Evolutionary conservation across 2,113 vertebrate species (phyloP).

Genomic region (Spilogale gracilis): DNA sequence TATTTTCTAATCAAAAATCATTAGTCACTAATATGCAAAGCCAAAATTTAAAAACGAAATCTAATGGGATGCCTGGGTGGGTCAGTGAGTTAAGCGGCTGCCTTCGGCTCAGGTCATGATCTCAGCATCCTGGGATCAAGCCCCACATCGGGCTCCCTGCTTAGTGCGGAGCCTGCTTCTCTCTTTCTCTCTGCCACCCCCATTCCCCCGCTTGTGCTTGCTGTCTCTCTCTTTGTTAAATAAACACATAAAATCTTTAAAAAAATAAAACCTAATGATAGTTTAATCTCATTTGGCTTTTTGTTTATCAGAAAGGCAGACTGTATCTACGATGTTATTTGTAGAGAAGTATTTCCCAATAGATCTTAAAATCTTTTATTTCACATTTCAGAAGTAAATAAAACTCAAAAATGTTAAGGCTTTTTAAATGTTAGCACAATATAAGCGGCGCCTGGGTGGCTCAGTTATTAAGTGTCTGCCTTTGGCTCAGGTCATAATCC

Average conservation of each 20-base stretch:
- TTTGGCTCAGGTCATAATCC: too few species aligned
- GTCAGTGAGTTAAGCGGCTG: too few species aligned
- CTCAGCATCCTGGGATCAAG: too few species aligned
- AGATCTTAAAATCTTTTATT: slow-evolving; percentile 31
- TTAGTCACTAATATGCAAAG: background rate
- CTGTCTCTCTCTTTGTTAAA: too few species aligned
- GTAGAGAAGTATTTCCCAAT: background rate
- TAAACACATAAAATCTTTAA: too few species aligned
- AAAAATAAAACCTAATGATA: slow-evolving; percentile 15
- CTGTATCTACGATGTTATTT: background rate
- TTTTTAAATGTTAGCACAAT: background rate
- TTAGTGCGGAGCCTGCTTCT: too few species aligned
- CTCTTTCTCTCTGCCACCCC: too few species aligned
- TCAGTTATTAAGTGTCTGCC: too few species aligned
- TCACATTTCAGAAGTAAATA: slow-evolving; percentile 20
- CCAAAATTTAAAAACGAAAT: slow-evolving; percentile 12
- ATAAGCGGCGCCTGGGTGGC: background rate
- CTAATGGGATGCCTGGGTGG: background rate
- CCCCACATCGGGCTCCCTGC: too few species aligned
- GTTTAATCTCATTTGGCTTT: background rate
- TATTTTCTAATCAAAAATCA: background rate
- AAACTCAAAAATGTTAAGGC: background rate
- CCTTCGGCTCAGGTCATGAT: too few species aligned
- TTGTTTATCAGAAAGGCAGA: slow-evolving; percentile 22
- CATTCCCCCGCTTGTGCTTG: too few species aligned